phyloP scores from a whole-genome alignment of 2,888 invertebrate genomes.

The Pocota personata region DNA sequence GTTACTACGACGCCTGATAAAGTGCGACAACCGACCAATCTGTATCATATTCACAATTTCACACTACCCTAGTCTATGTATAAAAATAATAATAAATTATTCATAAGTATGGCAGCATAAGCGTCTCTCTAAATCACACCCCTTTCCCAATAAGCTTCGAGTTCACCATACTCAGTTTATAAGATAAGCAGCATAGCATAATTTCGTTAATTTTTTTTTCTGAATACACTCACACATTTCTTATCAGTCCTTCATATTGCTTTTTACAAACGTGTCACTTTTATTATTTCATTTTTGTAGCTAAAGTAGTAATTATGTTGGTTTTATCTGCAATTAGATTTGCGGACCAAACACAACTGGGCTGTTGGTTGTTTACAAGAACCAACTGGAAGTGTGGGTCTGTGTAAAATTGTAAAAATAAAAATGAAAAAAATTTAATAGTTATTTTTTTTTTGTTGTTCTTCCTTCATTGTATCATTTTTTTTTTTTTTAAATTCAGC shows the following conservation, averaged over 20 bases:
- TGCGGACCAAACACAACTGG: conserved; percentile 14
- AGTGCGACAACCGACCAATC: conserved; percentile 23
- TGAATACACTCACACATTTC: conserved; percentile 6
- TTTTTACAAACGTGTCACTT: conserved; percentile 43
- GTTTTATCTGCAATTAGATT: conserved; percentile 51
- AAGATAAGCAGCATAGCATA: conserved; percentile 23
- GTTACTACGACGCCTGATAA: conserved; percentile 46
- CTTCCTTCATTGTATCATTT: not conserved
- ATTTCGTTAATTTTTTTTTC: not conserved
- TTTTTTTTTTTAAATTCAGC: not conserved
- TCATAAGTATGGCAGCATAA: conserved; percentile 27
- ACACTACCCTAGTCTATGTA: not conserved
- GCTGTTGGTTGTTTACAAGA: conserved; percentile 20
- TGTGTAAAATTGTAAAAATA: not conserved
- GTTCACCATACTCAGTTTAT: conserved; percentile 8
- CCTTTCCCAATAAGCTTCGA: conserved; percentile 44
- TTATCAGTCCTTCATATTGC: conserved; percentile 45
- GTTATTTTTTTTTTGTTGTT: not conserved
- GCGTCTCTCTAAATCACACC: conserved; percentile 31
- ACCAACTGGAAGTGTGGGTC: not conserved
- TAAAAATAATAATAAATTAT: conserved; percentile 10
- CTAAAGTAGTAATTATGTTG: conserved; percentile 51
- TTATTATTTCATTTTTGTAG: conserved; percentile 46
- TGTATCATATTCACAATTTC: conserved; percentile 31
- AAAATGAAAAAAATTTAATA: conserved; percentile 2